phyloP scores from a whole-genome alignment of 2,888 invertebrate genomes.

The Troglohyphantes excavatus region DNA sequence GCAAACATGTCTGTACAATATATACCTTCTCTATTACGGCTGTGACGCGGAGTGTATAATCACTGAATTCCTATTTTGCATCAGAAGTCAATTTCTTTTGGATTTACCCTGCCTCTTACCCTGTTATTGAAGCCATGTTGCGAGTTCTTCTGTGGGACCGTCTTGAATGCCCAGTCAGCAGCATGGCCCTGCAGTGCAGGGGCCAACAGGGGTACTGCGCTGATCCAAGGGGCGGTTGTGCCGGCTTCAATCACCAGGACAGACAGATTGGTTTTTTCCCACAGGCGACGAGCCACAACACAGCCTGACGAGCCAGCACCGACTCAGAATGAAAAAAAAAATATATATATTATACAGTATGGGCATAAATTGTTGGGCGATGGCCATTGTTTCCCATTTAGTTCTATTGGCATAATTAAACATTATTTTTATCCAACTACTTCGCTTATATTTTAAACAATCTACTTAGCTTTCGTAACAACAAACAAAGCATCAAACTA shows the following conservation, averaged over 20 bases:
- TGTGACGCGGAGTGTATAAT: too few species aligned
- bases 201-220: conserved; percentile 87
- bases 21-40: too few species aligned
- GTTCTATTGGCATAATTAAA: too few species aligned
- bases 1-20: neutral
- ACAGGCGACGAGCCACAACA: conserved; percentile 87
- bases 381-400: too few species aligned
- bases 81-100: too few species aligned
- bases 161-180: conserved; percentile 88
- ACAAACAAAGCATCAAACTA: too few species aligned
- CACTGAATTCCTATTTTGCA: too few species aligned
- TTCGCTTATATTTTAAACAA: too few species aligned
- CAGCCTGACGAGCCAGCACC: conserved; percentile 89
- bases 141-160: conserved; percentile 87
- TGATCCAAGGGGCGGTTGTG: conserved; percentile 87
- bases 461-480: too few species aligned
- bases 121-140: conserved; percentile 86
- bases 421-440: too few species aligned
- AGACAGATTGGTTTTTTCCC: conserved; percentile 85
- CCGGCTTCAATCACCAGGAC: conserved; percentile 89
- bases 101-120: conserved; percentile 84
- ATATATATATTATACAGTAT: too few species aligned
- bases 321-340: conserved; percentile 84
- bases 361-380: too few species aligned
- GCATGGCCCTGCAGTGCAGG: conserved; percentile 87